phyloP scores from a whole-genome alignment of 2,888 invertebrate species.

The Limulus polyphemus region DNA sequence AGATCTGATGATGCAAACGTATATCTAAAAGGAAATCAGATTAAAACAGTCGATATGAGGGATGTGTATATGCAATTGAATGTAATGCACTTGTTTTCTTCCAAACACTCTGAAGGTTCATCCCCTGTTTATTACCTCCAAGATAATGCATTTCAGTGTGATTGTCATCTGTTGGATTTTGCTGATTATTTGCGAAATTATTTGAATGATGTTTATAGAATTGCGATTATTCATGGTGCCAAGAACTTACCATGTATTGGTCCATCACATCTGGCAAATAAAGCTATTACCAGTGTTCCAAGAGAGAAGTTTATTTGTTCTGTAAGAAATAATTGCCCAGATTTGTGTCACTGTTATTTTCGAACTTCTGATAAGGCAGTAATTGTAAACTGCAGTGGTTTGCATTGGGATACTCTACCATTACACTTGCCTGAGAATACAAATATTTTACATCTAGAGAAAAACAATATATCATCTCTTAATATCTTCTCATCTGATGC shows the following conservation, averaged over 20 bases:
- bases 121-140: constrained; percentile 2
- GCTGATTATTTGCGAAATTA: constrained; percentile 8
- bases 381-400: constrained; percentile 16
- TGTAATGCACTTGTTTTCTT: not conserved
- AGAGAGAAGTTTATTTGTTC: constrained; percentile 16
- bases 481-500: constrained; percentile 3
- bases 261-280: constrained; percentile 3
- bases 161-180: constrained; percentile 18
- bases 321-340: constrained; percentile 12
- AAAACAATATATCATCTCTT: constrained; percentile 10
- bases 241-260: not conserved
- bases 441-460: constrained; percentile 9
- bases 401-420: constrained; percentile 7
- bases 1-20: not conserved
- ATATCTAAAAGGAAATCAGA: constrained; percentile 1
- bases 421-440: constrained; percentile 11
- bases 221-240: too few species aligned
- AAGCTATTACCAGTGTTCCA: constrained; percentile 3
- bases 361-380: constrained; percentile 10
- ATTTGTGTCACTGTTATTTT: constrained; percentile 16
- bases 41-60: not conserved
- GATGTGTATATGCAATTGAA: not conserved
- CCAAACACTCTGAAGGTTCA: not conserved
- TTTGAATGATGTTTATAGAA: not conserved
- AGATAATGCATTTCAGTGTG: constrained; percentile 14